Conservation (phyloP, 23 tunicate species). For the Trididemnum clinides region DNA sequence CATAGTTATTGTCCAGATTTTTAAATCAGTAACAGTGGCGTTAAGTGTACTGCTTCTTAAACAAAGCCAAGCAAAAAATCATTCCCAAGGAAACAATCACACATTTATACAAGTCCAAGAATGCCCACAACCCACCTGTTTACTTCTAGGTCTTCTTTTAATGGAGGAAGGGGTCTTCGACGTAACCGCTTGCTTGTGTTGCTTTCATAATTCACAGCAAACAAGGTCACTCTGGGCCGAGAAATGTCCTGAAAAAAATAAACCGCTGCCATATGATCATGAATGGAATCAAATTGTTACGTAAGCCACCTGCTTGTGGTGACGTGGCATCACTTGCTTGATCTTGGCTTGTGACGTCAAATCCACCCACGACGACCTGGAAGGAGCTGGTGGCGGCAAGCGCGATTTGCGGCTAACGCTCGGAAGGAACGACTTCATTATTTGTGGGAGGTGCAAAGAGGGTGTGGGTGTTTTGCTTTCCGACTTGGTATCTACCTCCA, state of each 20-base stretch:
- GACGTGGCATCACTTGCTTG: slow-evolving; percentile 34
- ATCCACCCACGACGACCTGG: slow-evolving; percentile 41
- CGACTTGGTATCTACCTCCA: slow-evolving; percentile 26
- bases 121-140: too few relatives aligned
- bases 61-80: too few relatives aligned
- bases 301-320: background rate
- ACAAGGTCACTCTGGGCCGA: slow-evolving; percentile 4
- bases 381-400: background rate
- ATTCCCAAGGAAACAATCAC: too few relatives aligned
- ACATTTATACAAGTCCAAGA: too few relatives aligned
- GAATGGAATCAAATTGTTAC: too few relatives aligned
- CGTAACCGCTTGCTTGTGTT: background rate
- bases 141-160: background rate
- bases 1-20: too few relatives aligned
- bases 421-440: slow-evolving; percentile 42
- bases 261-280: too few relatives aligned
- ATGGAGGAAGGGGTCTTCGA: slow-evolving; percentile 46
- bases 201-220: slow-evolving; percentile 34
- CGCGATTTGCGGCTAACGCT: slow-evolving; percentile 6
- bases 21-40: too few relatives aligned
- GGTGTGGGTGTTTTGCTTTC: background rate
- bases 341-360: slow-evolving; percentile 18
- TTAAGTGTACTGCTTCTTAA: too few relatives aligned
- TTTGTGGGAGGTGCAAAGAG: slow-evolving; percentile 29
- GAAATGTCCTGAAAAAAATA: background rate